These are phyloP conservation scores for Polyploca ridens DNA, from an alignment of 2,888 invertebrate species.

Conservation along the genomic window DNA sequence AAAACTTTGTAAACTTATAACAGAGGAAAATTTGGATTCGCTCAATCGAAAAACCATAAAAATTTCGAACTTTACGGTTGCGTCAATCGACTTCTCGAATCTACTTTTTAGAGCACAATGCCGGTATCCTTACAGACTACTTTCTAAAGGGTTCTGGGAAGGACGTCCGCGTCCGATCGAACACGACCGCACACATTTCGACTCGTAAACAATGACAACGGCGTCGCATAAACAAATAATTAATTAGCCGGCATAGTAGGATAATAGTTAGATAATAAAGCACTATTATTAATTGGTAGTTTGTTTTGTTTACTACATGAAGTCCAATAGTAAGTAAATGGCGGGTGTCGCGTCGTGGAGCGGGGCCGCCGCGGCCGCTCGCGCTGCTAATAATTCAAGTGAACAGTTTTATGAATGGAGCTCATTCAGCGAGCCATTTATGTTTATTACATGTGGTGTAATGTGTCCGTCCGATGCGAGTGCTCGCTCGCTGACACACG, in stretches of 20 bases:
- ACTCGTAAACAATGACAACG: conserved; percentile 10
- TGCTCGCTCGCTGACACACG: conserved; percentile 20
- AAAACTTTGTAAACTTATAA: background rate
- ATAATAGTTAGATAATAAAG: conserved; percentile 40
- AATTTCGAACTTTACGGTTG: background rate
- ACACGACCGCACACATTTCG: background rate
- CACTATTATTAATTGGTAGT: conserved; percentile 40
- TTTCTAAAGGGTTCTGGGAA: conserved; percentile 7
- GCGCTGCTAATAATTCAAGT: conserved; percentile 60
- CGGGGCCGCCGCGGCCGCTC: background rate
- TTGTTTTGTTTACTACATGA: conserved; percentile 59
- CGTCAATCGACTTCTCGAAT: background rate
- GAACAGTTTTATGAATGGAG: conserved; percentile 66
- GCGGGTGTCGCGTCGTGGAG: conserved; percentile 3
- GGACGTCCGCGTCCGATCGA: too few relatives aligned
- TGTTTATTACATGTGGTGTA: conserved; percentile 62
- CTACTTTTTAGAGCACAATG: background rate
- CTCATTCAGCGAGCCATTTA: conserved; percentile 51
- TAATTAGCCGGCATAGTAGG: conserved; percentile 25
- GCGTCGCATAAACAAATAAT: conserved; percentile 39
- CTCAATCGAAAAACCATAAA: background rate
- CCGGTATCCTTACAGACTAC: background rate
- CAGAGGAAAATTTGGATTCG: background rate
- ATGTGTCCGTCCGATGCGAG: conserved; percentile 34
- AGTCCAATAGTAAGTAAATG: conserved; percentile 51